Evolutionary conservation across 2,888 invertebrate species (phyloP).

Genomic region (Nephrotoma appendiculata): DNA sequence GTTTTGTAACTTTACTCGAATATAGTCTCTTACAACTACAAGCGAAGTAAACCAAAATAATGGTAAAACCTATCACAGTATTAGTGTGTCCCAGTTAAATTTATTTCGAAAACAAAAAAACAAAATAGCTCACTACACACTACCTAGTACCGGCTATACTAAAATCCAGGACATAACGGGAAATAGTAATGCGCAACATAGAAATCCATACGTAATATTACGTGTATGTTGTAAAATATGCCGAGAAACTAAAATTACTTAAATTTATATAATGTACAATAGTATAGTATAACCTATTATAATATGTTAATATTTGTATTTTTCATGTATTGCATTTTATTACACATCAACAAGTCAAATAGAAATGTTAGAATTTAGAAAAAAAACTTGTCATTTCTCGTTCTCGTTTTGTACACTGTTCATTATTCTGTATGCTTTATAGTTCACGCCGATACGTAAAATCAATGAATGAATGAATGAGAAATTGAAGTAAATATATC

Average conservation of each 20-base stretch:
- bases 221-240: background rate
- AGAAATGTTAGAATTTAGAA: background rate
- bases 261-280: background rate
- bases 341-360: background rate
- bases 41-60: background rate
- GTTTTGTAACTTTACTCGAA: background rate
- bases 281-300: background rate
- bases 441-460: too few species aligned
- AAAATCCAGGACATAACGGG: constrained; percentile 5
- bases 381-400: background rate
- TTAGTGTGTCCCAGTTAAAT: background rate
- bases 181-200: background rate
- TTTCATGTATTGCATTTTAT: background rate
- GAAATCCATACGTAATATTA: background rate
- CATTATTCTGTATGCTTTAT: background rate
- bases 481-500: background rate
- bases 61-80: background rate
- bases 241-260: background rate
- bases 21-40: background rate
- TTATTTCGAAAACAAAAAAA: background rate
- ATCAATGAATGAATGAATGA: background rate
- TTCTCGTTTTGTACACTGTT: background rate
- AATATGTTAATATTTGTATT: background rate
- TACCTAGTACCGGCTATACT: background rate
- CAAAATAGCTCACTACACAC: background rate